Percentiles rank a stretch among this genome's conserved stretches.
Conservation (phyloP, 2,888 invertebrate species). For the Heliconius cydno region DNA sequence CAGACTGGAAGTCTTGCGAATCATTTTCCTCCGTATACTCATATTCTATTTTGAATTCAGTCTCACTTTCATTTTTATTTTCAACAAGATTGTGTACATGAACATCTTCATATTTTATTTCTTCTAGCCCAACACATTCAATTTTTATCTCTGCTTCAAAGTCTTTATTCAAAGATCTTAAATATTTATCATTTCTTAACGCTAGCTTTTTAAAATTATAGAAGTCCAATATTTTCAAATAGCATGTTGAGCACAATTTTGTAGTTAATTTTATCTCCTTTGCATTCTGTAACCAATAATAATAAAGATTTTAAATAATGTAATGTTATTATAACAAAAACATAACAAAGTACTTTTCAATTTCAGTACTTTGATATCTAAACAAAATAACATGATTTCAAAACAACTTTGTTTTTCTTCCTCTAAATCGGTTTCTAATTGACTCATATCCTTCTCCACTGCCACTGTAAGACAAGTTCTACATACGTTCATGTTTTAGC, state of each 20-base stretch:
- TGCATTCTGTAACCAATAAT: slow-evolving; percentile 55
- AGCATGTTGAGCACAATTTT: slow-evolving; percentile 69
- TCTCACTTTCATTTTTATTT: slow-evolving; percentile 40
- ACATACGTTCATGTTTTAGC: slow-evolving; percentile 51
- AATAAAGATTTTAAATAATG: background rate
- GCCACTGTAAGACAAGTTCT: slow-evolving; percentile 61
- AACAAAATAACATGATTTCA: slow-evolving; percentile 65
- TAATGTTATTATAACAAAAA: background rate
- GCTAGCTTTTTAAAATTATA: slow-evolving; percentile 68
- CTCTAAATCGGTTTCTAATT: slow-evolving; percentile 52
- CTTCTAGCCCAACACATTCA: slow-evolving; percentile 46
- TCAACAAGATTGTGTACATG: slow-evolving; percentile 33
- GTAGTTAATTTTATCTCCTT: slow-evolving; percentile 57
- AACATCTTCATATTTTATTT: slow-evolving; percentile 45
- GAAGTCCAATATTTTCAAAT: slow-evolving; percentile 61
- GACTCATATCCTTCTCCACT: slow-evolving; percentile 58
- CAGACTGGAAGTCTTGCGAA: slow-evolving; percentile 56
- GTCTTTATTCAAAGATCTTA: slow-evolving; percentile 49
- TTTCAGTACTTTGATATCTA: slow-evolving; percentile 63
- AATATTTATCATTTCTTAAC: slow-evolving; percentile 61
- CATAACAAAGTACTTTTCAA: background rate
- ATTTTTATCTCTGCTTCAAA: slow-evolving; percentile 46
- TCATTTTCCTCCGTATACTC: slow-evolving; percentile 51
- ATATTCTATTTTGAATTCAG: slow-evolving; percentile 42
- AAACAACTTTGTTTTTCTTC: slow-evolving; percentile 50